phyloP scores from a whole-genome alignment of 2,888 invertebrate species.

The Rugalucina vietnamica region DNA sequence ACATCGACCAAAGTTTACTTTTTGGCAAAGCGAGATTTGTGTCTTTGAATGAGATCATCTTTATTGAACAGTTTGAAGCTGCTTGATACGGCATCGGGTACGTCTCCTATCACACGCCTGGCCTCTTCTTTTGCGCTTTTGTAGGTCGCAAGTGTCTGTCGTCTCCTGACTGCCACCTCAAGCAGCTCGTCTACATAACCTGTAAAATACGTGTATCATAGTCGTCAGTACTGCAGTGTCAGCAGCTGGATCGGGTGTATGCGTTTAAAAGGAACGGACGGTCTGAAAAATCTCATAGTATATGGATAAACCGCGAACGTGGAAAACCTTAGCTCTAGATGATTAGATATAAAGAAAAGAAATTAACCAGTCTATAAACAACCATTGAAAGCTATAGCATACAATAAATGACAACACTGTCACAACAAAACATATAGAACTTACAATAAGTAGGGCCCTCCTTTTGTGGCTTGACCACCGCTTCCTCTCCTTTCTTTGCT shows the following conservation, averaged over 20 bases:
- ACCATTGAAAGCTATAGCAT: too few species aligned
- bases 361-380: too few species aligned
- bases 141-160: neutral
- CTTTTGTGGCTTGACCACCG: conserved; percentile 18
- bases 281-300: too few species aligned
- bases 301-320: too few species aligned
- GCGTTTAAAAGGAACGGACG: too few species aligned
- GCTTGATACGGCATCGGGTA: neutral
- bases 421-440: too few species aligned
- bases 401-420: too few species aligned
- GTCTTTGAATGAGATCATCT: neutral
- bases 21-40: neutral
- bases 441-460: conserved; percentile 19
- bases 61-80: neutral
- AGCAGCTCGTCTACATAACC: neutral
- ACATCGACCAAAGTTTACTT: neutral
- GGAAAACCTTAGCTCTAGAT: too few species aligned
- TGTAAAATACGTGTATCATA: too few species aligned
- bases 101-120: neutral
- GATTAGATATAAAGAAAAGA: too few species aligned
- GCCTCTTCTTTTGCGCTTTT: neutral
- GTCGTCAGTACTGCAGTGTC: too few species aligned
- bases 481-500: conserved; percentile 30
- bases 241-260: too few species aligned
- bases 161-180: neutral